Base-by-base conservation (phyloP, 2,113 vertebrate genomes). In the Amazona vittata region DNA sequence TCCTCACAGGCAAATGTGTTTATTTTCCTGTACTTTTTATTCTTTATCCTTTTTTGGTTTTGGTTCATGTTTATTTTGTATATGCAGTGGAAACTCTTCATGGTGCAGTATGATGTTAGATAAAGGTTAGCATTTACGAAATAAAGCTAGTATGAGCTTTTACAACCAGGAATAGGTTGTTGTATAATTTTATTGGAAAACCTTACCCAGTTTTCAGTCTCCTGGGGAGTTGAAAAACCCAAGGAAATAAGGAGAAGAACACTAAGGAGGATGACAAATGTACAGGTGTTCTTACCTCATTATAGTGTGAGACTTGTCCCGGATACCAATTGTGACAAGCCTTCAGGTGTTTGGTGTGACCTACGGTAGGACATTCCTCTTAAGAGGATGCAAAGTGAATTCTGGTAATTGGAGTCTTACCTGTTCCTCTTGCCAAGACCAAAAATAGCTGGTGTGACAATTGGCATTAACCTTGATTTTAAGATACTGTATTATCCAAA, bases 291-390 rank as follows among this genome's bases (percentile, higher is more conserved):
- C 52, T 84, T 75, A 33, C 31, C 64, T 74, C 33, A 4, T 62
- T 37, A 6, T 1, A 35, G n/a, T 14, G 13, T 5, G 22, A 19
- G 22, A 5, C 28, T 55, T 47, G 35, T 59, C 43, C 41, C 1
- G 0, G 37, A 8, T 41, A 13, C 7, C 22, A 6, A 47, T 14
- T 43, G 29, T 59, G 37, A 22, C 10, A 11, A 49, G 21, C 14
- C 60, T 33, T 35, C 1, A 1, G 3, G 22, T 3, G 0, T 49
- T 50, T 24, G 47, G 15, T 37, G 49, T n/a, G 37, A 47, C 3
- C 0, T 13, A 62, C 13, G 14, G 29, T 20, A 39, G 19, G 59
- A n/a, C 9, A 3, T 15, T 43, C 9, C 6, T 73, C 55, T n/a
- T 44, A 13, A 31, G 31, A 71, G 35, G 29, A 9, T 33, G 46